phyloP scores from a whole-genome alignment of 1,140 invertebrate species.

The Telenomus remus region DNA sequence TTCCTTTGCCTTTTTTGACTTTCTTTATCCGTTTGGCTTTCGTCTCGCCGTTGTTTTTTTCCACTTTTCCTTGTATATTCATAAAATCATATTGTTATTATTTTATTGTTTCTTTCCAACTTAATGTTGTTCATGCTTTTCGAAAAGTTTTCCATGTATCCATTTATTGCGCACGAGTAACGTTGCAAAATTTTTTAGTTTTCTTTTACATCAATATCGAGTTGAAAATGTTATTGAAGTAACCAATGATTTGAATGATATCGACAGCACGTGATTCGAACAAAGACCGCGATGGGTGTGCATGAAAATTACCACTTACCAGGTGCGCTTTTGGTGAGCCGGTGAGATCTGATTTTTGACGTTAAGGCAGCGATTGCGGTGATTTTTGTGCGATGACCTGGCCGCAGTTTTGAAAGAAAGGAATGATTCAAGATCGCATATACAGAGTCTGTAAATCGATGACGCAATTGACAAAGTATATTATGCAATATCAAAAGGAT shows the following conservation, averaged over 20 bases:
- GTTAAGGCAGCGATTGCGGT: slow-evolving; percentile 60
- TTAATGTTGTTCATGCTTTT: too few relatives aligned
- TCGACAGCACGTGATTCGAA: neutral
- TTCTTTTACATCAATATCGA: too few relatives aligned
- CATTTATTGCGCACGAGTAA: too few relatives aligned
- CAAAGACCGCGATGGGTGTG: neutral
- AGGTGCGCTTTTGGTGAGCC: slow-evolving; percentile 66
- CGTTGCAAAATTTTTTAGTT: too few relatives aligned
- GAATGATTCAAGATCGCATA: slow-evolving; percentile 49
- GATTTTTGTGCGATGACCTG: slow-evolving; percentile 63
- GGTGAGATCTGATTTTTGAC: slow-evolving; percentile 62
- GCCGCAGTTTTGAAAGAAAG: slow-evolving; percentile 41
- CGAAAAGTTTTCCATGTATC: too few relatives aligned
- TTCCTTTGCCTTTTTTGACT: slow-evolving; percentile 66
- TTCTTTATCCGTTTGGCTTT: slow-evolving; percentile 67
- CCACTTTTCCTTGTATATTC: slow-evolving; percentile 60
- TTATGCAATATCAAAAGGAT: slow-evolving; percentile 62
- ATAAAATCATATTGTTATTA: slow-evolving; percentile 15
- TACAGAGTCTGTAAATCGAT: slow-evolving; percentile 31
- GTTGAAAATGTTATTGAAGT: too few relatives aligned
- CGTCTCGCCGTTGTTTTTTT: slow-evolving; percentile 58
- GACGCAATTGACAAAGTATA: slow-evolving; percentile 32
- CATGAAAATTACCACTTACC: slow-evolving; percentile 58
- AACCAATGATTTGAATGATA: too few relatives aligned
- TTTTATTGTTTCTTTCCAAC: too few relatives aligned